A percentile compares a stretch with the other conserved stretches of the same genome.
Evolutionary conservation across 2,888 invertebrate genomes (phyloP).

Genomic region (Sinodicranocentrus sp.): DNA sequence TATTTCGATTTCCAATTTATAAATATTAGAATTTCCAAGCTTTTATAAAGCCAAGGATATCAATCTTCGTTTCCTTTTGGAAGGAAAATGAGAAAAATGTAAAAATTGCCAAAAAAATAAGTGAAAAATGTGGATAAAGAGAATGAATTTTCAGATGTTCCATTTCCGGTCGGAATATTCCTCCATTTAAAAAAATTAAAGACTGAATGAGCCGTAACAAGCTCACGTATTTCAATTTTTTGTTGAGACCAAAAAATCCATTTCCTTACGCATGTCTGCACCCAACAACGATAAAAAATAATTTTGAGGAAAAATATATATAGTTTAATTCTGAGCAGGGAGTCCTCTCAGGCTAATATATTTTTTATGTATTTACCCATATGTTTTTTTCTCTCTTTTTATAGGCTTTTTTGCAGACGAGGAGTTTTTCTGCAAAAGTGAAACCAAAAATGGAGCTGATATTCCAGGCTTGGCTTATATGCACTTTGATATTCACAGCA

Average conservation of each 20-base stretch:
- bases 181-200: conserved; percentile 39
- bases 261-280: not conserved
- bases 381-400: not conserved
- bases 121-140: too few species aligned
- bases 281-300: too few species aligned
- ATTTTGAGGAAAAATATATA: too few species aligned
- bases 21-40: too few species aligned
- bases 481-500: conserved; percentile 67
- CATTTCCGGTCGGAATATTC: too few species aligned
- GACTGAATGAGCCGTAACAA: conserved; percentile 43
- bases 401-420: not conserved
- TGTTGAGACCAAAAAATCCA: too few species aligned
- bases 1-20: too few species aligned
- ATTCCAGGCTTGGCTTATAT: conserved; percentile 65
- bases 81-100: conserved; percentile 1
- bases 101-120: too few species aligned
- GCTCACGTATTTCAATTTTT: conserved; percentile 49
- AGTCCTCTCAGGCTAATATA: too few species aligned
- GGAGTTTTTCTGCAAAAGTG: too few species aligned
- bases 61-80: conserved; percentile 33
- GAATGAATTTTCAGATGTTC: too few species aligned
- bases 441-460: conserved; percentile 42
- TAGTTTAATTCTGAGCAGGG: not conserved
- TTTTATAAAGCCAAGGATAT: too few species aligned
- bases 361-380: not conserved